Evolutionary conservation across 2,113 vertebrate genomes (phyloP), one percentile per base, ranked within the genome.

Genomic region (Halcyon senegalensis): DNA sequence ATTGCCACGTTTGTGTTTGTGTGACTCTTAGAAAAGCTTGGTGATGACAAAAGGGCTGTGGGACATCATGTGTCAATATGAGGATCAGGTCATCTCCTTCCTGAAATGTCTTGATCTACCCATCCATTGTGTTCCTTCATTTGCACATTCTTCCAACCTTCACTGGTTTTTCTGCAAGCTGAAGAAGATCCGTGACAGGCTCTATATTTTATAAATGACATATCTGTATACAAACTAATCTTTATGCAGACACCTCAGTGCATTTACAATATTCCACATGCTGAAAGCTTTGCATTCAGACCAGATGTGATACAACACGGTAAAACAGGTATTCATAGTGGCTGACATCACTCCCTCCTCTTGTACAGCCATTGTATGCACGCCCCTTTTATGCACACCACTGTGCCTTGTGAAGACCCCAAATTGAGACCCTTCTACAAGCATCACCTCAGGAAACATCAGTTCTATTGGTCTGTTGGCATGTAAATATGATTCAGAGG

Each of bases 261-360:
- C 43, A 23, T 60, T 59, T 33, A 8, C 53, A 5, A 13, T 1
- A 2, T 4, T 10, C 37, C 25, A 25, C 13, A 5, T 27, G 68
- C 59, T 62, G 67, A 63, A 27, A 28, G 82, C 69, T 86, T 20
- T 33, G 70, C 37, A 15, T 37, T 13, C 60, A 67, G 39, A 24
- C 56, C 46, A 8, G 48, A 28, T 0, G 2, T 17, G 53, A 31
- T 67, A 16, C 1, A 1, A 2, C 0, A 4, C 18, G 62, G 30
- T 35, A 4, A 30, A 64, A 35, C 0, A 0, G 41, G 33, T 35
- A 0, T 13, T 28, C 23, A 4, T 13, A 12, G 31, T n/a, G 43
- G 18, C 30, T 56, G 63, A 27, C 73, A 35, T 25, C 53, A 0
- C 18, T 27, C 35, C 25, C 13, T 50, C 13, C 37, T 18, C 43